A percentile compares a stretch with the other conserved stretches of the same genome.
Conservation (phyloP, 1,140 invertebrate genomes). For the Pararge aegeria region DNA sequence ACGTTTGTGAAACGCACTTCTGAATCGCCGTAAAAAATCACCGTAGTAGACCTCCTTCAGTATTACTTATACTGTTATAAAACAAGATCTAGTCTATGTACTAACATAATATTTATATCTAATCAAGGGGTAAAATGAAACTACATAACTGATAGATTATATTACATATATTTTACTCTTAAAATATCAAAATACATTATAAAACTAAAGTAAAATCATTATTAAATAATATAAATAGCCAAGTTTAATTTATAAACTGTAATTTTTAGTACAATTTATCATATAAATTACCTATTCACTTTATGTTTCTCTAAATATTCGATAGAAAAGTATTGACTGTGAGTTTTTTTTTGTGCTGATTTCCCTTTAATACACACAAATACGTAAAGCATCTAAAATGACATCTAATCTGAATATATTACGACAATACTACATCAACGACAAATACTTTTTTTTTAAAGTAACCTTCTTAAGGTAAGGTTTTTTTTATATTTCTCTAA, state of each 20-base stretch:
- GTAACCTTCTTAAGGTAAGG: too few relatives aligned
- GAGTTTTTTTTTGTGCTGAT: not conserved
- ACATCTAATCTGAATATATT: conserved; percentile 25
- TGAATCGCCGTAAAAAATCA: too few relatives aligned
- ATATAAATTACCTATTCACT: conserved; percentile 25
- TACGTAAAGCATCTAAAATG: conserved; percentile 27
- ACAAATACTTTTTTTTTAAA: not conserved
- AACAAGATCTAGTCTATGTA: too few relatives aligned
- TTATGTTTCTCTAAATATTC: conserved; percentile 13
- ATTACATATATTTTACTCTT: conserved; percentile 41
- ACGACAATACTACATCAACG: conserved; percentile 28
- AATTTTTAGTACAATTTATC: conserved; percentile 26
- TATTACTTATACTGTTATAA: too few relatives aligned
- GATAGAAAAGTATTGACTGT: not conserved
- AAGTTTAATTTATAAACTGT: conserved; percentile 23
- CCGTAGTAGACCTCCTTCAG: too few relatives aligned
- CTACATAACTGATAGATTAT: conserved; percentile 31
- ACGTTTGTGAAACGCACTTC: too few relatives aligned
- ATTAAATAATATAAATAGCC: conserved; percentile 42
- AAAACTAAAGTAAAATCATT: conserved; percentile 46
- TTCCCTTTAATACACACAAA: conserved; percentile 20
- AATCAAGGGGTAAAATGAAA: conserved; percentile 19
- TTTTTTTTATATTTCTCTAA: not conserved
- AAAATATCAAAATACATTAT: conserved; percentile 52
- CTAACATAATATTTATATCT: not conserved